Evolutionary conservation across 2,113 vertebrate genomes (phyloP), one percentile per base, ranked within the genome.

Genomic region (Ictidomys tridecemlineatus): DNA sequence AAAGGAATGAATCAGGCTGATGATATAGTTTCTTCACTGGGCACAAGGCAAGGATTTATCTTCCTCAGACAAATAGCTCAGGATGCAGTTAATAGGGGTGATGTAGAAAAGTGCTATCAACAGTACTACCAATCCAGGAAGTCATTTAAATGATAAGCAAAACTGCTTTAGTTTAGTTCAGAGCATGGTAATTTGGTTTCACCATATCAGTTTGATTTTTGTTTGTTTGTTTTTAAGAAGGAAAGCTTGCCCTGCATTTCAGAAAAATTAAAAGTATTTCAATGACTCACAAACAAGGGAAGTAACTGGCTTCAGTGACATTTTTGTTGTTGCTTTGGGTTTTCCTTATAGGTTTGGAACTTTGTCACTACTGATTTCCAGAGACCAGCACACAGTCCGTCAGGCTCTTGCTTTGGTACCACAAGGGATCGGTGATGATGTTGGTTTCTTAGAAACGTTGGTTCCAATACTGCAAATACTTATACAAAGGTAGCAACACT

Each of bases 191-290:
- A 13, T 13, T 63, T n/a, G 48, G 39, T 53, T 69, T 87, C 6
- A 45, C 69, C 63, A 1, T n/a, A 34, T 48, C 20, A 65, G 20
- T 73, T 94, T 37, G 94, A 45, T 67, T 28, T 32, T 48, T 42
- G 58, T 34, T 61, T 42, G 58, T 34, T 61, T 58, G n/a, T 67
- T 45, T 63, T 30, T 32, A 89, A 61, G 20, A 37, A 76, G 53
- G 65, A 91, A 78, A 94, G 4, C 30, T 92, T 69, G 10, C 80
- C 79, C 94, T 70, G 26, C 34, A 48, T 92, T 61, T 83, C 34
- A 93, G 58, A 6, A 93, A 77, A 91, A 94, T 32, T 72, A 69
- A 89, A 82, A 69, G 32, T 10, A 72, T 73, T 87, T 95, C 34
- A 86, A 48, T 32, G 78, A 80, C 48, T 10, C 58, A 73, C 63